These are phyloP conservation scores for Bombus balteatus DNA, from an alignment of 1,140 invertebrate genomes.

Conservation along the genomic window DNA sequence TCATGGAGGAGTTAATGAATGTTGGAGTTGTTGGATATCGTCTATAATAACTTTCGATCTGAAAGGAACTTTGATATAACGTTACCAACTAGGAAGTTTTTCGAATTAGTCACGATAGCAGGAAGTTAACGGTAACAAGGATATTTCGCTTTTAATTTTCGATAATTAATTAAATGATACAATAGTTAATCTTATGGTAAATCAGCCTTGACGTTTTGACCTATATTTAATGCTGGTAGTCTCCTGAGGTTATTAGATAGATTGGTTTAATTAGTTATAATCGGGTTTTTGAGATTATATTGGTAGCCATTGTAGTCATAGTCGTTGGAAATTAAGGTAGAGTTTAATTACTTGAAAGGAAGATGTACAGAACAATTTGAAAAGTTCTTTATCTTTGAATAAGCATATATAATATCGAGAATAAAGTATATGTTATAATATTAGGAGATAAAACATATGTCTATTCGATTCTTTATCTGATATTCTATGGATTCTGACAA, in stretches of 20 bases:
- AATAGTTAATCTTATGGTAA: neutral
- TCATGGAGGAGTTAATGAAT: neutral
- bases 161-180: neutral
- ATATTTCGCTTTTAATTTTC: neutral
- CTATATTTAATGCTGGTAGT: neutral
- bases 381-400: neutral
- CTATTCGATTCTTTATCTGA: no score
- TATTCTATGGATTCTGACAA: no score
- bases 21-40: neutral
- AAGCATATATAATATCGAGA: neutral
- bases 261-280: neutral
- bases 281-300: neutral
- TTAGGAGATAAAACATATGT: no score
- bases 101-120: neutral
- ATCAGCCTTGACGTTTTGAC: slow-evolving; percentile 6
- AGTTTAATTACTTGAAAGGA: neutral
- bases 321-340: neutral
- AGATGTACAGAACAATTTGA: neutral
- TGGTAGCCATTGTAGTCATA: neutral
- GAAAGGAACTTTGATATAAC: neutral
- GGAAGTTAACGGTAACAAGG: slow-evolving; percentile 5
- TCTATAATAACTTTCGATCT: neutral
- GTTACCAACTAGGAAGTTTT: neutral
- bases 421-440: no score
- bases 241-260: neutral